A percentile compares a stretch with the other conserved stretches of the same genome.
phyloP scores from a whole-genome alignment of 2,888 invertebrate species.

The Lasioglossum lativentre region DNA sequence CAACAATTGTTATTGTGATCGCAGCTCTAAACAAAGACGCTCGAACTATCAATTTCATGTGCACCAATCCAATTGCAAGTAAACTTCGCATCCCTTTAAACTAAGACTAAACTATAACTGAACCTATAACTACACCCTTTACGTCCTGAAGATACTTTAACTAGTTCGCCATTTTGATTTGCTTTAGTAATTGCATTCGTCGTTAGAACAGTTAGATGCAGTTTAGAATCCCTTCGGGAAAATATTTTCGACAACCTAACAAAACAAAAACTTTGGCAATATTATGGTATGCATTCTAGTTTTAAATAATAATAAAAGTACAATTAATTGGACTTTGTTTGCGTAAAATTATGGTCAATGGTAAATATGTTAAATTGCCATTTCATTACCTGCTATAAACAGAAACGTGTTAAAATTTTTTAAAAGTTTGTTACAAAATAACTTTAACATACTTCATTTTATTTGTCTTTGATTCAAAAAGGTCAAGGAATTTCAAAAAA shows the following conservation, averaged over 20 bases:
- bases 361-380: neutral
- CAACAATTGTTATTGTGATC: slow-evolving; percentile 5
- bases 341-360: neutral
- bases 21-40: neutral
- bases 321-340: neutral
- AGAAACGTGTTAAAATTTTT: neutral
- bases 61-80: neutral
- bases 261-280: neutral
- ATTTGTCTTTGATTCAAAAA: neutral
- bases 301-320: neutral
- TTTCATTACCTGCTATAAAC: neutral
- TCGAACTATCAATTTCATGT: neutral
- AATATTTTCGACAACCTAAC: neutral
- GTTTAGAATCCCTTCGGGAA: neutral
- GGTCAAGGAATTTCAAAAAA: no score
- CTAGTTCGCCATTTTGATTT: neutral
- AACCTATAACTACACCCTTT: neutral
- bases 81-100: neutral
- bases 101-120: neutral
- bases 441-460: neutral
- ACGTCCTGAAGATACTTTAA: neutral
- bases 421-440: no score
- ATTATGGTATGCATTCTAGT: neutral
- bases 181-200: neutral
- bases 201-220: neutral